Evolutionary conservation across 2,113 vertebrate genomes (phyloP).

Genomic region (Paracyprichromis sp.): DNA sequence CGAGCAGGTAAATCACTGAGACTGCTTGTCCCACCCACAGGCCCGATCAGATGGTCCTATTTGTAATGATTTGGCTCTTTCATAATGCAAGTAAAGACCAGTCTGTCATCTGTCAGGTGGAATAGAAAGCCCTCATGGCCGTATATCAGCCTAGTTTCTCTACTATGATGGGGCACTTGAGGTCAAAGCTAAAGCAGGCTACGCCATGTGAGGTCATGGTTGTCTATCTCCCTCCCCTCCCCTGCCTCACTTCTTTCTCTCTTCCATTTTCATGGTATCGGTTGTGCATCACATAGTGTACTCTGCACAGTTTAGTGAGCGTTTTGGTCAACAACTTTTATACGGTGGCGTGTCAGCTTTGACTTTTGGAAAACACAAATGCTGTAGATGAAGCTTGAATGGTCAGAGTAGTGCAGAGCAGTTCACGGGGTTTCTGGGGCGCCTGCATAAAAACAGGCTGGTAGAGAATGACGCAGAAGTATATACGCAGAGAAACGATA

Average conservation of each 20-base stretch:
- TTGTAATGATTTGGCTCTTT: background rate
- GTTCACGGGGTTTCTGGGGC: background rate
- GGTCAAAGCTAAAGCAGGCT: constrained; percentile 34
- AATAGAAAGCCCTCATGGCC: background rate
- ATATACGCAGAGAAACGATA: background rate
- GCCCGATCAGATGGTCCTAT: background rate
- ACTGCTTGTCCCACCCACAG: background rate
- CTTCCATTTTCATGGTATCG: background rate
- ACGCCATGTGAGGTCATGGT: constrained; percentile 31
- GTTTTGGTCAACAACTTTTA: background rate
- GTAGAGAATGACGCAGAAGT: background rate
- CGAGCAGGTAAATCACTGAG: background rate
- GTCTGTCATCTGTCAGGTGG: constrained; percentile 9
- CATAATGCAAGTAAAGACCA: background rate
- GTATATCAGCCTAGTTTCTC: background rate
- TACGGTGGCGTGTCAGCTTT: background rate
- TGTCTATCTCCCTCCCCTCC: background rate
- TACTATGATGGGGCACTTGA: constrained; percentile 11
- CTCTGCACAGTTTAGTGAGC: background rate
- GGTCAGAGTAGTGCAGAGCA: background rate
- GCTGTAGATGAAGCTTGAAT: background rate
- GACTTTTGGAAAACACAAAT: background rate
- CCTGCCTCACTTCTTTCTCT: background rate
- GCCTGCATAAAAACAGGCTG: background rate
- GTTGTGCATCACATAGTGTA: background rate